These are phyloP conservation scores for Tetragnatha montana DNA, from an alignment of 2,888 invertebrate species.

Conservation along the genomic window DNA sequence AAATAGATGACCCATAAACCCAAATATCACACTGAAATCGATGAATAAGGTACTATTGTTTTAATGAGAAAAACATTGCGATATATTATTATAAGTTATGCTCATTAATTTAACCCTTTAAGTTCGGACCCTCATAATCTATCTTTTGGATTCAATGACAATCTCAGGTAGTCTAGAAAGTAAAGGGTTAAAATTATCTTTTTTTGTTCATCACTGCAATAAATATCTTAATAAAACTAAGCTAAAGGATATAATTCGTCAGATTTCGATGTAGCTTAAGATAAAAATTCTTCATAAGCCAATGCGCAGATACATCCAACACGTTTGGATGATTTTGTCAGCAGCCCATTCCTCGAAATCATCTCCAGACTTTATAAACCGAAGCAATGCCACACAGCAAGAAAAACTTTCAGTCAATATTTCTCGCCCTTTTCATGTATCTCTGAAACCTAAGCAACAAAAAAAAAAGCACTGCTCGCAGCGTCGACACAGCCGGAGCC, in stretches of 20 bases:
- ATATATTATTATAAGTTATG: background rate
- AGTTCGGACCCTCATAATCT: background rate
- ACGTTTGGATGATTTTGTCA: background rate
- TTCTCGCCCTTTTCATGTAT: background rate
- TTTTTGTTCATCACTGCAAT: background rate
- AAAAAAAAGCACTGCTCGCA: background rate
- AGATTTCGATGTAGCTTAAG: too few relatives aligned
- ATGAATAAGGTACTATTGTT: too few relatives aligned
- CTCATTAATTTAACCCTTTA: background rate
- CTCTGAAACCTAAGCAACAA: background rate
- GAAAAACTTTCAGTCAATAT: background rate
- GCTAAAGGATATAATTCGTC: too few relatives aligned
- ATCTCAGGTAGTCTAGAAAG: background rate
- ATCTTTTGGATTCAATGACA: background rate
- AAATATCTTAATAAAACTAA: too few relatives aligned
- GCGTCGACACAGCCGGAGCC: background rate
- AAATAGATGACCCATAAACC: too few relatives aligned
- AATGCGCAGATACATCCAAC: background rate
- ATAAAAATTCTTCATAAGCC: too few relatives aligned
- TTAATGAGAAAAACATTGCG: too few relatives aligned
- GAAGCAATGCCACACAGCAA: background rate
- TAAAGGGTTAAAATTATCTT: background rate
- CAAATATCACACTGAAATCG: too few relatives aligned
- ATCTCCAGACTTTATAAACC: background rate
- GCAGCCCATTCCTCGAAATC: background rate